Evolutionary conservation across 2,113 vertebrate genomes (phyloP), one percentile per base, ranked within the genome.

Genomic region (Chaetura pelagica): DNA sequence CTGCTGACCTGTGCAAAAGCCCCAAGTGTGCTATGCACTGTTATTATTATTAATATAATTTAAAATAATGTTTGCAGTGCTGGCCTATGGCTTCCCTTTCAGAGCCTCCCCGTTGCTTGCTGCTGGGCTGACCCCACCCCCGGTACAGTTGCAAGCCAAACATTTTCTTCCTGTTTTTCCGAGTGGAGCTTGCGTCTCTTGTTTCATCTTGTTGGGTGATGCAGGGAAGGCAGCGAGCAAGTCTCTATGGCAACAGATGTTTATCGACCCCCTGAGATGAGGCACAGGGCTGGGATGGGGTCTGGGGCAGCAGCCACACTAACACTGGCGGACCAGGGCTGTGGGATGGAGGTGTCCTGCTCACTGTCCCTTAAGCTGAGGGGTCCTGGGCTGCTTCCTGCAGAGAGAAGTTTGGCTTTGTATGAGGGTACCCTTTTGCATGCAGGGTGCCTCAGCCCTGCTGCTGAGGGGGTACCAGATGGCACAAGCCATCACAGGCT

Each of bases 161-260:
- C 96, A 85, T 91, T 94, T 97, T 96, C 97, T 97, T 97, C 97
- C 95, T 96, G 96, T 95, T 93, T 94, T 90, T 32, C 89, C 8
- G 77, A 80, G 85, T 6, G 24, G 77, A 95, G 96, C 27, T 40
- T n/a, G 64, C 22, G 72, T 95, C 94, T 96, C 96, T 69, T 88
- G 95, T 97, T 97, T 97, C 96, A 97, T 96, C 95, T 96, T 51
- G 19, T 79, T 71, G 94, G 96, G 96, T 86, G 94, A 93, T 80
- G 91, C 66, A 40, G 94, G 78, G 93, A 94, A 82, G 87, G 85
- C 89, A 89, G 81, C 1, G 62, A 57, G 86, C 49, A 24, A 88
- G 94, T 98, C 96, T 93, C 98, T 97, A 98, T 98, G 97, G 98
- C 95, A 97, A 98, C 97, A 84, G 96, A 94, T 95, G 96, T 97